A percentile compares a stretch with the other conserved stretches of the same genome.
Evolutionary conservation across 1,140 invertebrate genomes (phyloP).

Genomic region (Neodiprion lecontei): DNA sequence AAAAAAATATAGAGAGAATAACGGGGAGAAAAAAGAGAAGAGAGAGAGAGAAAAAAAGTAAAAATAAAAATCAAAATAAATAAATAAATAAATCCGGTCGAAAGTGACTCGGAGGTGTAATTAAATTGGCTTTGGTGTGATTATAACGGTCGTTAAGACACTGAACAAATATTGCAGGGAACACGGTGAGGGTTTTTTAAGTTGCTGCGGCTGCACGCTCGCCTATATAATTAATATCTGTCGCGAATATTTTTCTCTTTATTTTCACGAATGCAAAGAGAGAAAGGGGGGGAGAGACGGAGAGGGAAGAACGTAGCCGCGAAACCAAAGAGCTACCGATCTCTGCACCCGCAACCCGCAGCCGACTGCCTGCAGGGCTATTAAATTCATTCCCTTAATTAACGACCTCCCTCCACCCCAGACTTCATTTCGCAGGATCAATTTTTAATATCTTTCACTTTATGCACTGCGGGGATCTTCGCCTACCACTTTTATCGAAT

Average conservation of each 20-base stretch:
- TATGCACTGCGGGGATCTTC: neutral
- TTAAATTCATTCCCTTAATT: conserved; percentile 1
- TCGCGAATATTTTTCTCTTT: neutral
- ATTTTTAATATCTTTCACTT: conserved; percentile 3
- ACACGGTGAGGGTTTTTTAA: neutral
- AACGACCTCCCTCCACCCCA: neutral
- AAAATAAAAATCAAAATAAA: too few species aligned
- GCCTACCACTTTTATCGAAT: too few species aligned
- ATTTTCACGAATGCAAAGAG: neutral
- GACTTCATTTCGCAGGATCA: conserved; percentile 4
- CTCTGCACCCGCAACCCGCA: neutral
- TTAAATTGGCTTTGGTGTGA: neutral
- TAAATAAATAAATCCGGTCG: too few species aligned
- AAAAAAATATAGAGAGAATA: too few species aligned
- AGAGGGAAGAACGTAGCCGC: neutral
- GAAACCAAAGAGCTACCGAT: neutral
- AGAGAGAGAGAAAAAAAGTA: too few species aligned
- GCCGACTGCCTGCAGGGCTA: neutral
- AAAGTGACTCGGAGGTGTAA: neutral
- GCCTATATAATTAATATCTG: conserved; percentile 1
- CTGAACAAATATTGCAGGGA: neutral
- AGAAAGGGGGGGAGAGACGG: neutral
- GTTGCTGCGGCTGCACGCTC: too few species aligned
- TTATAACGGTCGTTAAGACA: conserved; percentile 4
- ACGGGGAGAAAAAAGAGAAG: too few species aligned